Percentiles rank a stretch among this genome's conserved stretches.
phyloP scores from a whole-genome alignment of 1,140 invertebrate genomes.

The Prorops nasuta region DNA sequence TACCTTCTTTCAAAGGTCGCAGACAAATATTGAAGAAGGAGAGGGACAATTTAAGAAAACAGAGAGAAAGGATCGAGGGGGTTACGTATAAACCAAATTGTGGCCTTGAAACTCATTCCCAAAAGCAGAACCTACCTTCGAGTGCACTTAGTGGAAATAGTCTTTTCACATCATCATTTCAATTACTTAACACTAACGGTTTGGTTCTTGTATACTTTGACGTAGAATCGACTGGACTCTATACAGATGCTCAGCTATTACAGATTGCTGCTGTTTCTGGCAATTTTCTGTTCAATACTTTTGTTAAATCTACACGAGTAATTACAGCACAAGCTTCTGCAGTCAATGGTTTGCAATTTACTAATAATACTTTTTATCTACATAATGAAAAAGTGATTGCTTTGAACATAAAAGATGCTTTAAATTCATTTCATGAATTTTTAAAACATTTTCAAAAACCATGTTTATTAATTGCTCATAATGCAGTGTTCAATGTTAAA shows the following conservation, averaged over 20 bases:
- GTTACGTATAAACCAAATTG: no score
- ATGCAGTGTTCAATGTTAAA: no score
- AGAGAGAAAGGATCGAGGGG: no score
- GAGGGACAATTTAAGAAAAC: no score
- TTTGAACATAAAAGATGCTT: no score
- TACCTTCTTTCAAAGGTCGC: no score
- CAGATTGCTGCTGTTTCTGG: constrained; percentile 15
- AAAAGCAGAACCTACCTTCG: no score
- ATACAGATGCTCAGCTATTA: constrained; percentile 15
- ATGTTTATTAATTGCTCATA: constrained; percentile 19
- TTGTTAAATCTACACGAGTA: constrained; percentile 8
- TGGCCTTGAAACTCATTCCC: no score
- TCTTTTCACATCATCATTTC: no score
- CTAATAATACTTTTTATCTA: constrained; percentile 11
- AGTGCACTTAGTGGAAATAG: no score
- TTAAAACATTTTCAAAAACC: constrained; percentile 10
- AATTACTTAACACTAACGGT: constrained; percentile 2
- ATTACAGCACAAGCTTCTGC: constrained; percentile 4
- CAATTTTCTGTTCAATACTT: constrained; percentile 6
- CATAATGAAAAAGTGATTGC: constrained; percentile 7
- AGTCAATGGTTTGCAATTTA: constrained; percentile 13
- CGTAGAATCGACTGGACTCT: constrained; percentile 14
- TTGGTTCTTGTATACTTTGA: constrained; percentile 18
- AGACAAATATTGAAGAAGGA: no score
- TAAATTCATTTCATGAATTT: no score